These are phyloP conservation scores for Thereva unica DNA, from an alignment of 2,888 invertebrate genomes.

Conservation along the genomic window DNA sequence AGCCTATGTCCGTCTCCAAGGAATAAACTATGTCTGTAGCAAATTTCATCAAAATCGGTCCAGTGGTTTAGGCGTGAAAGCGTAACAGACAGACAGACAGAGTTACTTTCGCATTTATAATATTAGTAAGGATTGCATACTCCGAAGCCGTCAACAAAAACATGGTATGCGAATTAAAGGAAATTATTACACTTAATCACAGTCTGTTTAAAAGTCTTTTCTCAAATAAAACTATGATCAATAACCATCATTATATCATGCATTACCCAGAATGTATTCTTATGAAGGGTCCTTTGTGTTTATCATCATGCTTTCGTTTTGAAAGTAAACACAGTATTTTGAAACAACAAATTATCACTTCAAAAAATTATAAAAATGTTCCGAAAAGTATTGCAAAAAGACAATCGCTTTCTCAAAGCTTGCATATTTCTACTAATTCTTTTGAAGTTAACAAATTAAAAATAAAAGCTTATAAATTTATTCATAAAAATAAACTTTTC, in stretches of 20 bases:
- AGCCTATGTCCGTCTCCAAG: no score
- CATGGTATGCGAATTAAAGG: constrained; percentile 2
- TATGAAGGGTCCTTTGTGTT: background rate
- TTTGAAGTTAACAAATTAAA: background rate
- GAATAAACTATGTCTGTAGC: no score
- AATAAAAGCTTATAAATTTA: constrained; percentile 11
- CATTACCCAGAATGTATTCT: background rate
- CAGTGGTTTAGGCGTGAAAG: no score
- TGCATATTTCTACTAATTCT: constrained; percentile 1
- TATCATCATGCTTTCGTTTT: constrained; percentile 16
- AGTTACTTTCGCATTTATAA: no score
- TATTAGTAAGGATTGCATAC: no score
- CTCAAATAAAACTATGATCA: constrained; percentile 1
- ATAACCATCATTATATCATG: constrained; percentile 13
- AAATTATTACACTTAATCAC: constrained; percentile 1
- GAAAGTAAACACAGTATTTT: constrained; percentile 31
- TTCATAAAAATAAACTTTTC: constrained; percentile 1
- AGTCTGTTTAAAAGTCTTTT: constrained; percentile 2
- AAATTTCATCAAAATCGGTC: no score
- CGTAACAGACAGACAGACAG: no score
- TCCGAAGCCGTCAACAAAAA: background rate
- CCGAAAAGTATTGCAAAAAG: constrained; percentile 28
- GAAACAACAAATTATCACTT: constrained; percentile 17
- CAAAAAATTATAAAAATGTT: constrained; percentile 29
- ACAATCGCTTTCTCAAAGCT: constrained; percentile 23